Conservation (phyloP, 2,113 vertebrate genomes). For the Lepus europaeus region DNA sequence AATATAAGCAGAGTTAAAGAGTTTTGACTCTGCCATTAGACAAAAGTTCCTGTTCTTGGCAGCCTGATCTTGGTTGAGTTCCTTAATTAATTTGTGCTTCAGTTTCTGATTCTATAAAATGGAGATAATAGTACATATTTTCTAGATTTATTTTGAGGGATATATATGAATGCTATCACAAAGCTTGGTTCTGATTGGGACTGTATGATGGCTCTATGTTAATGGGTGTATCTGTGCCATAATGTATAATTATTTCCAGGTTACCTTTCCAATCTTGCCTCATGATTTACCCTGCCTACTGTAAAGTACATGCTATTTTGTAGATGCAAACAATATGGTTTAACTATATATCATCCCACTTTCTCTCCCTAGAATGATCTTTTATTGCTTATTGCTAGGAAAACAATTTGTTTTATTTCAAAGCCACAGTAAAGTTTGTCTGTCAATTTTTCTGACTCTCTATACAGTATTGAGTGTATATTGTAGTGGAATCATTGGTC, state of each 20-base stretch:
- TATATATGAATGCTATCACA: background rate
- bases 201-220: background rate
- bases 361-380: background rate
- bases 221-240: background rate
- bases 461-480: background rate
- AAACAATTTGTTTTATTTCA: background rate
- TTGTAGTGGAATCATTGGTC: background rate
- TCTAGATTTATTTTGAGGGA: background rate
- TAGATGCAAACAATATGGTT: background rate
- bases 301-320: background rate
- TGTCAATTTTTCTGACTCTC: background rate
- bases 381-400: background rate
- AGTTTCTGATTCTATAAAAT: background rate
- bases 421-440: background rate
- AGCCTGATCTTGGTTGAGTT: background rate
- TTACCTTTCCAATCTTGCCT: background rate
- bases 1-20: background rate
- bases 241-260: background rate
- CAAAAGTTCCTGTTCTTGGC: background rate
- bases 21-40: background rate
- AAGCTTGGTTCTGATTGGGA: background rate
- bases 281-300: background rate
- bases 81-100: background rate
- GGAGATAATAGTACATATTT: background rate
- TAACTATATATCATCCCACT: background rate